Evolutionary conservation across 2,888 invertebrate genomes (phyloP).

Genomic region (Aquatica leii): DNA sequence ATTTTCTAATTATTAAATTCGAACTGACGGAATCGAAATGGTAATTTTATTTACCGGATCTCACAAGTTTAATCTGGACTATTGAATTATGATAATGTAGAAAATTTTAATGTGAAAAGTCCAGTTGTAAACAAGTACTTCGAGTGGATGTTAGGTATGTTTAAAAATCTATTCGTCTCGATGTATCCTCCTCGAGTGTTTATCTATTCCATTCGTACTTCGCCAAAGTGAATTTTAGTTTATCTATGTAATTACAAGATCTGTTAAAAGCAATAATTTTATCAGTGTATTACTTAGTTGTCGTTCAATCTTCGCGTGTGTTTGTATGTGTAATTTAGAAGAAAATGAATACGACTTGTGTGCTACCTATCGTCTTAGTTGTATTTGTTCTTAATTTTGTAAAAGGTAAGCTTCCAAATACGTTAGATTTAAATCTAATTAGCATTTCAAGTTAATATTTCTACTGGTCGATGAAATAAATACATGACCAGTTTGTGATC

Average conservation of each 20-base stretch:
- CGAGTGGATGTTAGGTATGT: not conserved
- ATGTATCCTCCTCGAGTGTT: not conserved
- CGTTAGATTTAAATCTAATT: too few relatives aligned
- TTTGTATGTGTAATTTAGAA: too few relatives aligned
- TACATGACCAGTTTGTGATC: not conserved
- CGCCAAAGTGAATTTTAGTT: not conserved
- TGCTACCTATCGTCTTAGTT: not conserved
- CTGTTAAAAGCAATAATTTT: too few relatives aligned
- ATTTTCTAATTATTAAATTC: too few relatives aligned
- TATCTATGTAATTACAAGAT: too few relatives aligned
- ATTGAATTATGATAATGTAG: slow-evolving; percentile 22
- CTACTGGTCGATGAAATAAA: not conserved
- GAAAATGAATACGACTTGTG: too few relatives aligned
- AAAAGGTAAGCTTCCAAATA: not conserved
- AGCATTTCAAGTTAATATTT: not conserved
- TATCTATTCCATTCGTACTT: not conserved
- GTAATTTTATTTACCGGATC: slow-evolving; percentile 33
- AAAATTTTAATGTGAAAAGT: slow-evolving; percentile 20
- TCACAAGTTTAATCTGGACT: slow-evolving; percentile 42
- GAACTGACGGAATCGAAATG: too few relatives aligned
- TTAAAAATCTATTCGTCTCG: not conserved
- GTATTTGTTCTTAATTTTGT: not conserved
- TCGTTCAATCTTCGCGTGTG: too few relatives aligned
- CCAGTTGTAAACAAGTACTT: slow-evolving; percentile 12
- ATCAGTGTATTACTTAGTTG: too few relatives aligned